Percentiles rank a stretch among this genome's conserved stretches.
These are phyloP conservation scores for Metaphire vulgaris DNA, from an alignment of 1,140 invertebrate species.

Conservation along the genomic window DNA sequence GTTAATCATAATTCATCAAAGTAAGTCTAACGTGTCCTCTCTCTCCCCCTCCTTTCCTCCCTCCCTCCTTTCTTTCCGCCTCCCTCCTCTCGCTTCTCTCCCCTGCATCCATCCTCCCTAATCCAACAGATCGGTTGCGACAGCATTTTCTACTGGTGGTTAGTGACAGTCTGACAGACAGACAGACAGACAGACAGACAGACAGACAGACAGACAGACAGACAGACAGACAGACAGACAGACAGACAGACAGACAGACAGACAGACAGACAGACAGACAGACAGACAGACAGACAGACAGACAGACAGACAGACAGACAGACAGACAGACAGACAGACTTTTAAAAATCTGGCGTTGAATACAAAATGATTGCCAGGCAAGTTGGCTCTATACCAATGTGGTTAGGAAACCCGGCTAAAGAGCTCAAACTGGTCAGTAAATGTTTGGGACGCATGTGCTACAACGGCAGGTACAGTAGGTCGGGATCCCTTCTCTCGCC, in stretches of 20 bases:
- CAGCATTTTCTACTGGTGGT: background rate
- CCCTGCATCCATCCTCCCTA: no score
- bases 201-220: conserved; percentile 30
- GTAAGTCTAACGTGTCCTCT: background rate
- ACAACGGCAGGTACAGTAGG: no score
- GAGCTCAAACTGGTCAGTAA: no score
- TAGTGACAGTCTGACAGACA: conserved; percentile 32
- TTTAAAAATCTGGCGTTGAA: no score
- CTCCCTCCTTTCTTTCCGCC: background rate
- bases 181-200: conserved; percentile 34
- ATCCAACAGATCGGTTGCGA: no score
- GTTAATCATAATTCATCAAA: background rate
- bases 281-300: conserved; percentile 29
- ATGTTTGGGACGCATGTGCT: no score
- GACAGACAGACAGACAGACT: no score
- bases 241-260: conserved; percentile 30
- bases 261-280: conserved; percentile 30
- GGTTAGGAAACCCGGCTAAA: no score
- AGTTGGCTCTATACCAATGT: no score
- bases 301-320: conserved; percentile 26
- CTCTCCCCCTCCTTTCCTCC: background rate
- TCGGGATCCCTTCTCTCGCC: no score
- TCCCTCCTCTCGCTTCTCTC: background rate
- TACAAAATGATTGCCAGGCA: no score
- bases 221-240: conserved; percentile 30